A percentile compares a stretch with the other conserved stretches of the same genome.
These are phyloP conservation scores for Labeo calbasu DNA, from an alignment of 2,797 vertebrate species.

Conservation along the genomic window DNA sequence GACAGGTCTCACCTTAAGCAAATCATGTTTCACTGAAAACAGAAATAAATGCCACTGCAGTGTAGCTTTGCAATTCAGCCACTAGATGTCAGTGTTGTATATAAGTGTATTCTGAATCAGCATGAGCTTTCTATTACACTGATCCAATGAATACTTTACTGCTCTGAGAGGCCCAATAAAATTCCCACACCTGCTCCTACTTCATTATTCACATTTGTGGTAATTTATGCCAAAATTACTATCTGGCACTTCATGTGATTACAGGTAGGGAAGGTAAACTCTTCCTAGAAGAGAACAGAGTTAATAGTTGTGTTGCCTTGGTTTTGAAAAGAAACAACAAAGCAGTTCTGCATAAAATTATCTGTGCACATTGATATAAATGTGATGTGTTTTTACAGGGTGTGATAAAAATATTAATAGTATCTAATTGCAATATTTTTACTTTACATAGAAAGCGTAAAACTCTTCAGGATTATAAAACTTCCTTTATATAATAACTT, in stretches of 20 bases:
- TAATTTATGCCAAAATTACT: background rate
- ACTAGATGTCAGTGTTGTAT: conserved; percentile 75
- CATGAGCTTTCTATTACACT: background rate
- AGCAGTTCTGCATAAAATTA: background rate
- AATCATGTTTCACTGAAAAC: background rate
- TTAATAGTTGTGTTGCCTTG: background rate
- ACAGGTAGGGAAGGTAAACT: background rate
- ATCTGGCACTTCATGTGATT: background rate
- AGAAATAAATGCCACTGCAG: background rate
- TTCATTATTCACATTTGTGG: background rate
- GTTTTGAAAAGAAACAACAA: background rate
- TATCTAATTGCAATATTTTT: background rate
- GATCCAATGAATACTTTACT: background rate
- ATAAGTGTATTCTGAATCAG: background rate
- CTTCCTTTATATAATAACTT: background rate
- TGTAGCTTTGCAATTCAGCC: conserved; percentile 54
- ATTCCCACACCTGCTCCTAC: background rate
- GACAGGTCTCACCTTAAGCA: background rate
- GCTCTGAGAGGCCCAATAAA: background rate
- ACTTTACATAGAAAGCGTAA: background rate
- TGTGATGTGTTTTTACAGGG: background rate
- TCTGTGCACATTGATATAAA: background rate
- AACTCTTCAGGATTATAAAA: background rate
- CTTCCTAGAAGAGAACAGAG: background rate
- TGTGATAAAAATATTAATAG: background rate